phyloP scores from a whole-genome alignment of 1,140 invertebrate species.

The Popillia japonica region DNA sequence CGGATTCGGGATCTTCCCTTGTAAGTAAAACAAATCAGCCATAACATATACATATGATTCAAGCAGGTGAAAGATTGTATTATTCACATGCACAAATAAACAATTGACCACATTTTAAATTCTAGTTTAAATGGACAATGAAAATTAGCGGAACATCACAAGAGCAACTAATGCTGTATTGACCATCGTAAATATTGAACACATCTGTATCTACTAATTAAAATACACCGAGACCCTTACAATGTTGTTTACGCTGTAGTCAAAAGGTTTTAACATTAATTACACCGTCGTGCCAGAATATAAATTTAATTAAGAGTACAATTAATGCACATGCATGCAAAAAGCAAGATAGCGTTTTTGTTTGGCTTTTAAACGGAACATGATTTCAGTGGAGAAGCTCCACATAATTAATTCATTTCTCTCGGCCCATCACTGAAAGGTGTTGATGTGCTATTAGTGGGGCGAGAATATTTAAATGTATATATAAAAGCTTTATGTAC shows the following conservation, averaged over 20 bases:
- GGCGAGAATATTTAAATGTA: not conserved
- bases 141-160: no score
- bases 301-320: conserved; percentile 6
- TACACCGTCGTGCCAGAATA: not conserved
- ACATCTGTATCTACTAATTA: not conserved
- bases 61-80: no score
- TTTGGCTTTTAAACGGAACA: conserved; percentile 1
- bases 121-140: no score
- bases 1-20: no score
- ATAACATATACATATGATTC: no score
- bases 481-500: not conserved
- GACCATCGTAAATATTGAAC: not conserved
- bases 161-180: no score
- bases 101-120: no score
- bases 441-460: conserved; percentile 6
- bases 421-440: not conserved
- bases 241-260: not conserved
- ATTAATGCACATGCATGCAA: conserved; percentile 5
- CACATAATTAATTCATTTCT: not conserved
- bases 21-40: no score
- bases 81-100: no score
- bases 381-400: not conserved
- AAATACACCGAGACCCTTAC: not conserved
- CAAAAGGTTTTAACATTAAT: conserved; percentile 7
- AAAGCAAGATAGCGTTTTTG: not conserved